Conservation (phyloP, 2,888 invertebrate genomes). For the Cordilura impudica region DNA sequence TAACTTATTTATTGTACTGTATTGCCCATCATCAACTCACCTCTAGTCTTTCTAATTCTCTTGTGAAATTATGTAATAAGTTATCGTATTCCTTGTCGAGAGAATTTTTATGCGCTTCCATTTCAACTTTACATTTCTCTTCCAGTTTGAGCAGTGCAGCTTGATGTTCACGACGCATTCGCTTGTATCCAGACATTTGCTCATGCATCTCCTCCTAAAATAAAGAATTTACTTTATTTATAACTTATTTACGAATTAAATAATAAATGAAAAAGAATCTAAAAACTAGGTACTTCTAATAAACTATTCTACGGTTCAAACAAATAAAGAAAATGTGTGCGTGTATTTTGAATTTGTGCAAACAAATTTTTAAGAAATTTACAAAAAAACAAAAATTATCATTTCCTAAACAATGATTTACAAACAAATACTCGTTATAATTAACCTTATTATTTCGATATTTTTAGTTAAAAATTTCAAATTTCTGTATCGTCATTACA, state of each 20-base stretch:
- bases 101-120: constrained; percentile 96
- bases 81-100: constrained; percentile 98
- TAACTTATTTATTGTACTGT: not conserved
- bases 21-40: constrained; percentile 72
- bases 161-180: constrained; percentile 98
- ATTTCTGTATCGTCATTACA: no score
- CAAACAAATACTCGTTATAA: no score
- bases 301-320: constrained; percentile 40
- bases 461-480: no score
- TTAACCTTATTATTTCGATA: no score
- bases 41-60: constrained; percentile 93
- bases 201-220: constrained; percentile 95
- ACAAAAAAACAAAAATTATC: no score
- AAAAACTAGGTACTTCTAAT: not conserved
- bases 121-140: constrained; percentile 96
- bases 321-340: not conserved
- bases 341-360: not conserved
- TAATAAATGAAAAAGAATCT: not conserved
- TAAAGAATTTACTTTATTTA: constrained; percentile 1
- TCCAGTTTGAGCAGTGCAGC: constrained; percentile 95
- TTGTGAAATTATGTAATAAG: constrained; percentile 92
- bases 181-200: constrained; percentile 99
- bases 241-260: not conserved
- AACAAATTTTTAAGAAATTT: no score
- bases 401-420: no score